phyloP scores from a whole-genome alignment of 2,888 invertebrate species.

The Lampropteryx suffumata region DNA sequence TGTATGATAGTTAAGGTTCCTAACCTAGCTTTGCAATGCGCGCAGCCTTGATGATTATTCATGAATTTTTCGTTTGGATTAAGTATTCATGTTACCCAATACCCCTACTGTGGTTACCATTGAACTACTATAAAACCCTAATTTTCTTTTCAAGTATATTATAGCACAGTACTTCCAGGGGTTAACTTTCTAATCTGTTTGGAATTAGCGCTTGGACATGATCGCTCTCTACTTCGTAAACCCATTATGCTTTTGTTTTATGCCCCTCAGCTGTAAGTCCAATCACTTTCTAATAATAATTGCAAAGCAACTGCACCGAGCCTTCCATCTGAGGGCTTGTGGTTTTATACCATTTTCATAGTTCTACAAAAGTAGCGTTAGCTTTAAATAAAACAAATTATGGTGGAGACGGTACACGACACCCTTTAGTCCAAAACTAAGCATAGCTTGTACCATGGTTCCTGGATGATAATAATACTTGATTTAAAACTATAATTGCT shows the following conservation, averaged over 20 bases:
- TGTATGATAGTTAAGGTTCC: too few relatives aligned
- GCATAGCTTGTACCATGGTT: too few relatives aligned
- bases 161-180: slow-evolving; percentile 40
- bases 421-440: too few relatives aligned
- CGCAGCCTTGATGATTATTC: slow-evolving; percentile 36
- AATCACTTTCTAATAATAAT: slow-evolving; percentile 71
- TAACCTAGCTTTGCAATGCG: slow-evolving; percentile 37
- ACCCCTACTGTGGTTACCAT: too few relatives aligned
- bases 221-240: slow-evolving; percentile 63
- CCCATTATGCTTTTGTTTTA: slow-evolving; percentile 65
- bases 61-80: slow-evolving; percentile 20
- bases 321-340: slow-evolving; percentile 2
- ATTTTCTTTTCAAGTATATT: slow-evolving; percentile 28
- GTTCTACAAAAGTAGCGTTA: neutral
- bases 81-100: too few relatives aligned
- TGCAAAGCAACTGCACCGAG: slow-evolving; percentile 45
- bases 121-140: slow-evolving; percentile 8
- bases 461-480: too few relatives aligned
- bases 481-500: neutral
- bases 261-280: slow-evolving; percentile 56
- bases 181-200: slow-evolving; percentile 74
- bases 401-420: too few relatives aligned
- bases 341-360: neutral
- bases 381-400: too few relatives aligned
- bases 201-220: slow-evolving; percentile 63